Evolutionary conservation across 2,797 vertebrate species (phyloP).

Genomic region (Cuculus canorus): DNA sequence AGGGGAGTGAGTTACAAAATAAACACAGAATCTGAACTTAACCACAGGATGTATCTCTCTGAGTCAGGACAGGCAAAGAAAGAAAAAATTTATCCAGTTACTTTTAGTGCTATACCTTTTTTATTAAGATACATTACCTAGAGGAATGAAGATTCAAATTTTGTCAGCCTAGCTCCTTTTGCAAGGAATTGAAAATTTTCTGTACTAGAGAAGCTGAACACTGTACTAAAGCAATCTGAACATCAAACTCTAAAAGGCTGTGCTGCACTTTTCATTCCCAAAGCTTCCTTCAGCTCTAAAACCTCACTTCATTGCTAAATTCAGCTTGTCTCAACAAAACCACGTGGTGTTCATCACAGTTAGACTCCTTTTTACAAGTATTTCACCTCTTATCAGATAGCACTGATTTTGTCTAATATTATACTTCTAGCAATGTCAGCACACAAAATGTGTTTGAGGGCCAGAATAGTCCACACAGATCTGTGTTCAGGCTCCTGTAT

Average conservation of each 20-base stretch:
- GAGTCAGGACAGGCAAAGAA: neutral
- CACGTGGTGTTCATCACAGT: neutral
- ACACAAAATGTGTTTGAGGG: neutral
- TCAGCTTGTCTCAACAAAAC: neutral
- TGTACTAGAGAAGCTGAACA: neutral
- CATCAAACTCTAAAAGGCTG: neutral
- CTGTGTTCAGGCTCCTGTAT: neutral
- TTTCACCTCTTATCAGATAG: neutral
- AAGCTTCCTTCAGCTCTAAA: neutral
- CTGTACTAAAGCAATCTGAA: neutral
- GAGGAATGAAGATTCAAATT: neutral
- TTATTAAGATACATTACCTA: neutral
- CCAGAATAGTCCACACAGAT: neutral
- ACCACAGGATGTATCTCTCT: neutral
- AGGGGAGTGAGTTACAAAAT: neutral
- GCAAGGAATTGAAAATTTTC: neutral
- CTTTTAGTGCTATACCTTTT: neutral
- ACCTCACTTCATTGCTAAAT: neutral
- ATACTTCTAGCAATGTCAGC: neutral
- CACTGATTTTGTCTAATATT: neutral
- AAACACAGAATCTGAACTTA: neutral
- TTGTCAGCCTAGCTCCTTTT: neutral
- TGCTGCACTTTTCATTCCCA: neutral
- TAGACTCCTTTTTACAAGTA: neutral
- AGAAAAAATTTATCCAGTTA: neutral